Base-by-base conservation (phyloP, 2,797 vertebrate genomes). In the Galago senegalensis region DNA sequence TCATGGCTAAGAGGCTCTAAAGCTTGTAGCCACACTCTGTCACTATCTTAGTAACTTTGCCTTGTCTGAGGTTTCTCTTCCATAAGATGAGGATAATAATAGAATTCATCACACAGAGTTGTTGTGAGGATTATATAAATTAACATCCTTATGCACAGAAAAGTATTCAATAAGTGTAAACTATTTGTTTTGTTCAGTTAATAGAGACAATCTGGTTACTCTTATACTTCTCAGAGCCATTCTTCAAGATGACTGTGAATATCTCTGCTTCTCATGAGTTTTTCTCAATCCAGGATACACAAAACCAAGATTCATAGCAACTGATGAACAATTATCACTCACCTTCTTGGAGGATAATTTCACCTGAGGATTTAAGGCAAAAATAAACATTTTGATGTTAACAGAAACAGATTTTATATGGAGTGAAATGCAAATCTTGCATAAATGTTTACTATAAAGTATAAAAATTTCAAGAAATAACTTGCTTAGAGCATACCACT, bases 381-480 rank as follows among this genome's bases (percentile, higher is more conserved):
- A 92, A 89, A 49, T 56, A 86, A 94, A 70, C 31, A 72, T 76
- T 83, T 63, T 60, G 61, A 73, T 93, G 75, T 61, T 87, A 56
- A 75, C 46, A 16, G 49, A 53, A 53, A 53, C 49, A 53, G 49
- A 40, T 70, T 63, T 25, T 16, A 87, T 69, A 7, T 75, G 61
- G 43, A 91, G 6, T 21, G 11, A 88, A 93, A 95, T 60, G 43
- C 25, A 75, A 87, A 58, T 76, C 81, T 80, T 76, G 25, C 46
- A 73, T 40, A 69, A 94, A 80, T 40, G 4, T 88, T 83, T 73
- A 69, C 9, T 56, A 14, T 23, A 88, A 87, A 93, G 21, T 61
- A 84, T 88, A 88, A 81, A 58, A n/a, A 14, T 84, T 88, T 81
- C 2, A 85, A 93, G 60, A 76, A 75, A 53, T 84, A 83, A 69